Evolutionary conservation across 2,113 vertebrate genomes (phyloP).

Genomic region (Sylvietta virens): DNA sequence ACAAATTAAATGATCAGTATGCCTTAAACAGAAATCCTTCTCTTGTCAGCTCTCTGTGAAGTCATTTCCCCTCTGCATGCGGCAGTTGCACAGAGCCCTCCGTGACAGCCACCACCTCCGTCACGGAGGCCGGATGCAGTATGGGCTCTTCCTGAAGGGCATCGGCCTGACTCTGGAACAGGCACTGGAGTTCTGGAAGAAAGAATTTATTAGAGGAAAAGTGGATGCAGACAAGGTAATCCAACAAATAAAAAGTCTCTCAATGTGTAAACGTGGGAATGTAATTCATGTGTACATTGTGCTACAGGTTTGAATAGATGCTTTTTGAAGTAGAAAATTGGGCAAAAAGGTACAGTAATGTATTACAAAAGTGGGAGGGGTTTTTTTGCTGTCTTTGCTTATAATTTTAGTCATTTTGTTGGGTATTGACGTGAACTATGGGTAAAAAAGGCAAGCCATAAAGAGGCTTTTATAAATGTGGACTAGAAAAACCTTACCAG

Average conservation of each 20-base stretch:
- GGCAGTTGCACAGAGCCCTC: constrained; percentile 87
- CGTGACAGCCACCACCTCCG: constrained; percentile 93
- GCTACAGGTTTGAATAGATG: neutral
- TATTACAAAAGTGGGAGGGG: neutral
- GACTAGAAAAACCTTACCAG: neutral
- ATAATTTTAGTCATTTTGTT: neutral
- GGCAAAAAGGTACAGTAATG: neutral
- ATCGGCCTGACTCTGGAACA: constrained; percentile 94
- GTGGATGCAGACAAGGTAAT: constrained; percentile 96
- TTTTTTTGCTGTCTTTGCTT: neutral
- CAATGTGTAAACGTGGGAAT: neutral
- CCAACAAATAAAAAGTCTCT: neutral
- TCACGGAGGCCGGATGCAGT: constrained; percentile 95
- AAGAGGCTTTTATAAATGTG: neutral
- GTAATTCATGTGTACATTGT: neutral
- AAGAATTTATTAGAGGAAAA: constrained; percentile 90
- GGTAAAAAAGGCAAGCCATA: neutral
- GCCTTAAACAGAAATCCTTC: neutral
- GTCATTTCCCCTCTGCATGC: constrained; percentile 94
- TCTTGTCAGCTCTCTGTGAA: constrained; percentile 81
- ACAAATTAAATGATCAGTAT: neutral
- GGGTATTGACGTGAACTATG: neutral
- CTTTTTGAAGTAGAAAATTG: neutral
- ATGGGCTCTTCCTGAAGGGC: constrained; percentile 94
- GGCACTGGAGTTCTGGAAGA: constrained; percentile 94